phyloP scores from a whole-genome alignment of 1,140 invertebrate genomes.

The Microplitis demolitor region DNA sequence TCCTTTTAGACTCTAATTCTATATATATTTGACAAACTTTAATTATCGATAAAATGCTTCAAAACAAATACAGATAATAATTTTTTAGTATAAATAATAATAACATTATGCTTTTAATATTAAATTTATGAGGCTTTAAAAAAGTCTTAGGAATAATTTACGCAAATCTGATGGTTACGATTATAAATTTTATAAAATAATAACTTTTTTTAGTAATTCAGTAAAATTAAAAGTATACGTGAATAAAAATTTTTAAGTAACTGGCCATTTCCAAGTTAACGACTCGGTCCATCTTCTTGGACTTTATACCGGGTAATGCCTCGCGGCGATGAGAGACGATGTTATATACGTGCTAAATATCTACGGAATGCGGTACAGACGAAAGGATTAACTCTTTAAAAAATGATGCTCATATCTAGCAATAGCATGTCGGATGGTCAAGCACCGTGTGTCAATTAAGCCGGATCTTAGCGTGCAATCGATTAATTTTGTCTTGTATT shows the following conservation, averaged over 20 bases:
- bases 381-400: conserved; percentile 27
- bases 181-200: too few relatives aligned
- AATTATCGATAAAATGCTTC: too few relatives aligned
- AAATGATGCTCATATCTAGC: conserved; percentile 14
- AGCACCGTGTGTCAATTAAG: conserved; percentile 20
- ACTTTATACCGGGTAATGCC: not conserved
- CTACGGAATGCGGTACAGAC: conserved; percentile 18
- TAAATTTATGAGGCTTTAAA: too few relatives aligned
- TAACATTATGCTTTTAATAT: too few relatives aligned
- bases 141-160: too few relatives aligned
- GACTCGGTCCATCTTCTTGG: conserved; percentile 5
- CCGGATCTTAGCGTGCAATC: conserved; percentile 10
- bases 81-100: too few relatives aligned
- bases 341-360: conserved; percentile 2
- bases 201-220: not conserved
- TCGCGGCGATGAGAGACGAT: conserved; percentile 8
- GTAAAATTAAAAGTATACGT: not conserved
- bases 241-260: not conserved
- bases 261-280: not conserved
- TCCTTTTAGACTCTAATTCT: too few relatives aligned
- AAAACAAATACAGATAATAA: too few relatives aligned
- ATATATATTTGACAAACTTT: too few relatives aligned
- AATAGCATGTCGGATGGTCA: not conserved
- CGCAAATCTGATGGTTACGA: too few relatives aligned
- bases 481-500: conserved; percentile 22